Conservation (phyloP, 2,113 vertebrate species). For the Anolis sagrei region DNA sequence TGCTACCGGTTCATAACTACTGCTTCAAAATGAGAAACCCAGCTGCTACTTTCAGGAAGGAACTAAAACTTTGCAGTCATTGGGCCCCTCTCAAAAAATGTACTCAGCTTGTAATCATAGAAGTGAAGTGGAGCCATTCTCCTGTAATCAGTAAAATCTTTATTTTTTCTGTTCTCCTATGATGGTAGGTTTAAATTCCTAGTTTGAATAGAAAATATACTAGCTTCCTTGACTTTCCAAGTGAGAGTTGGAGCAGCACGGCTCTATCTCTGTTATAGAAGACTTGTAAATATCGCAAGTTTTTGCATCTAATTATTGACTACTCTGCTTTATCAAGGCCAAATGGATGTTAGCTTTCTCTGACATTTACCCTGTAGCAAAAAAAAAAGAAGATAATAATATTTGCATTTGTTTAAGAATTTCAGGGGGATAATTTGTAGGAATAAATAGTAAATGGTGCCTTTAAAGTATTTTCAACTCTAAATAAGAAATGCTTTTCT, state of each 20-base stretch:
- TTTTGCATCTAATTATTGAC: neutral
- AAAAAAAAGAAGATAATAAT: too few relatives aligned
- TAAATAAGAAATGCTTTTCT: neutral
- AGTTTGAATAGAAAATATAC: too few relatives aligned
- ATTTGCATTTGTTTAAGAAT: neutral
- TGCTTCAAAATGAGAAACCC: neutral
- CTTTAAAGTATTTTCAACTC: neutral
- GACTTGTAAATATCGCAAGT: neutral
- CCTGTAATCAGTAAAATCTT: neutral
- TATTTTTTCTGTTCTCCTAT: neutral
- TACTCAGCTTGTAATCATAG: neutral
- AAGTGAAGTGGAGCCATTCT: neutral
- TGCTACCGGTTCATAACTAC: neutral
- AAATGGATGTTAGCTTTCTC: neutral
- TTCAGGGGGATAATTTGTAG: neutral
- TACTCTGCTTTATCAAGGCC: neutral
- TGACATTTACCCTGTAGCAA: too few relatives aligned
- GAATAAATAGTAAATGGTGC: neutral
- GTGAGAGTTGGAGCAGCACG: neutral
- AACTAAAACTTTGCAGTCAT: neutral
- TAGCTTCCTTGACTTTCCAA: neutral
- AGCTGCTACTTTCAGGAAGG: conserved; percentile 1
- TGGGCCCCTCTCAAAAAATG: neutral
- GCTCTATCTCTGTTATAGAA: too few relatives aligned
- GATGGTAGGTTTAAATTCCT: neutral